A percentile compares a stretch with the other conserved stretches of the same genome.
Evolutionary conservation across 1,140 invertebrate species (phyloP).

Genomic region (Drosophila carrolli): DNA sequence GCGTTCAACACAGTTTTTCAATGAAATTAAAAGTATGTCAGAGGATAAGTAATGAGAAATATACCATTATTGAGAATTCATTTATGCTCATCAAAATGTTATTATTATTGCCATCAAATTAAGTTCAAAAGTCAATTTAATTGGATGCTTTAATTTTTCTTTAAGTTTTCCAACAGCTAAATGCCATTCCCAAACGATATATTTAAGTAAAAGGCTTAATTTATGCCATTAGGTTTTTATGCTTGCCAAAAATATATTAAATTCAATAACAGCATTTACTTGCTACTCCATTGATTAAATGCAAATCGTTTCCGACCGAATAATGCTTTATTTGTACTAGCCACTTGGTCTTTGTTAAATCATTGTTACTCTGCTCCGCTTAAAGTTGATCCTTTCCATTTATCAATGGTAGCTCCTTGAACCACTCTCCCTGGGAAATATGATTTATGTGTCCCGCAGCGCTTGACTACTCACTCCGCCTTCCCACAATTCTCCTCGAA

Average conservation of each 20-base stretch:
- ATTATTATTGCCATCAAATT: too few species aligned
- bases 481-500: neutral
- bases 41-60: too few species aligned
- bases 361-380: slow-evolving; percentile 44
- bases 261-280: neutral
- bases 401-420: slow-evolving; percentile 52
- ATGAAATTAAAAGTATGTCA: too few species aligned
- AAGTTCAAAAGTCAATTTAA: too few species aligned
- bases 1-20: too few species aligned
- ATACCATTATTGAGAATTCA: too few species aligned
- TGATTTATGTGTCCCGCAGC: slow-evolving; percentile 74
- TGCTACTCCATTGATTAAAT: neutral
- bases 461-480: slow-evolving; percentile 28
- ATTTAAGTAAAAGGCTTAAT: neutral
- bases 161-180: neutral
- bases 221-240: too few species aligned
- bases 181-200: neutral
- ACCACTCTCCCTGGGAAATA: slow-evolving; percentile 58
- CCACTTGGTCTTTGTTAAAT: slow-evolving; percentile 35
- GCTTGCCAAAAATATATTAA: neutral
- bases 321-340: slow-evolving; percentile 14
- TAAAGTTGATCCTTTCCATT: slow-evolving; percentile 56
- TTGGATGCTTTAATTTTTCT: too few species aligned
- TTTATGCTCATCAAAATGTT: too few species aligned
- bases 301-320: slow-evolving; percentile 13